These are phyloP conservation scores for Recurvirostra avosetta DNA, from an alignment of 2,113 vertebrate species.

Conservation along the genomic window DNA sequence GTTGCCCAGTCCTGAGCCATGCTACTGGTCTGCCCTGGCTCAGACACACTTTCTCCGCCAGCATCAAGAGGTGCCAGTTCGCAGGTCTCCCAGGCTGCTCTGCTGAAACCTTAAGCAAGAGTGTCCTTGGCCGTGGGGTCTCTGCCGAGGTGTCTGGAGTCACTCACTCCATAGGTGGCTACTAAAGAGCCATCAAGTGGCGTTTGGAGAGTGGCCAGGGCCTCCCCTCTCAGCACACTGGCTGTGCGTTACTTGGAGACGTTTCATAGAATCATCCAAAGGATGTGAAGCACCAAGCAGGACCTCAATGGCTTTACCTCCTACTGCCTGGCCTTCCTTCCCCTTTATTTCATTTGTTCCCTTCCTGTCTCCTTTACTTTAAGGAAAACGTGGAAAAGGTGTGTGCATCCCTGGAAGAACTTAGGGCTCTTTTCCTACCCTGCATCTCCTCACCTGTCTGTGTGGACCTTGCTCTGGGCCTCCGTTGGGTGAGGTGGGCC, in stretches of 20 bases:
- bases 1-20: neutral
- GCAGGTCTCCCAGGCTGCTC: neutral
- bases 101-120: neutral
- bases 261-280: too few species aligned
- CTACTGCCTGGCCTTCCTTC: too few species aligned
- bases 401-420: rapidly evolving
- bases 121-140: neutral
- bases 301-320: neutral
- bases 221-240: too few species aligned
- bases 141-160: neutral
- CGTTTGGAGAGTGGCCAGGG: too few species aligned
- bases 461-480: constrained; percentile 77
- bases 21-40: neutral
- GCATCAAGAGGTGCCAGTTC: neutral
- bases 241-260: too few species aligned
- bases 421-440: neutral
- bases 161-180: neutral
- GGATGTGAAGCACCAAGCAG: neutral
- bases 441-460: constrained; percentile 84
- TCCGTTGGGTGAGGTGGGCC: constrained; percentile 83
- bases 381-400: neutral
- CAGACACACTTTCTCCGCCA: neutral
- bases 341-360: neutral
- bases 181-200: neutral
- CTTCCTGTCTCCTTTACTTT: neutral